Conservation (phyloP, 2,113 vertebrate species). For the Notarius quadriscutis region DNA sequence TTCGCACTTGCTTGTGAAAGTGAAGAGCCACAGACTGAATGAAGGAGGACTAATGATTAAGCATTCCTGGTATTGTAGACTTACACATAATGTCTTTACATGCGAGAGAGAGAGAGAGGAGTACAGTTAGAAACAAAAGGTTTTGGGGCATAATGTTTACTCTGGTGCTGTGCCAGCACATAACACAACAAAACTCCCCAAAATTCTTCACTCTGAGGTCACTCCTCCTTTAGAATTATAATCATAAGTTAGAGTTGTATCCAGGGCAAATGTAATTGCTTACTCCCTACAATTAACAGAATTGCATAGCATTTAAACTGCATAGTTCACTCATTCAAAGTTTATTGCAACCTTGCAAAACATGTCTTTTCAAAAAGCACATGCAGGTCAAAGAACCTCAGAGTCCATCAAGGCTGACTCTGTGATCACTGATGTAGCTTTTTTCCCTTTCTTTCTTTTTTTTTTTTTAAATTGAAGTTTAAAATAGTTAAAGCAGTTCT, state of each 20-base stretch:
- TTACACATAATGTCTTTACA: slow-evolving; percentile 21
- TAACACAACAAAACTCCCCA: not conserved
- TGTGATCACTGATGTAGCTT: not conserved
- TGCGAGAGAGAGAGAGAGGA: not conserved
- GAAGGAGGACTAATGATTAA: slow-evolving; percentile 29
- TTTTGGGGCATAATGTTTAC: slow-evolving; percentile 10
- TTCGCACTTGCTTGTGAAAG: slow-evolving; percentile 20
- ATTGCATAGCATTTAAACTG: slow-evolving; percentile 6
- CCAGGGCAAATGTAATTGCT: slow-evolving; percentile 26
- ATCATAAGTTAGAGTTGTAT: slow-evolving; percentile 31
- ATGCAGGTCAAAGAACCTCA: not conserved
- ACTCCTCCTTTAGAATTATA: slow-evolving; percentile 29
- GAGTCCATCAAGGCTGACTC: not conserved
- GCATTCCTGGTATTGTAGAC: slow-evolving; percentile 20
- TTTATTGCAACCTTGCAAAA: slow-evolving; percentile 2
- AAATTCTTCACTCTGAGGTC: slow-evolving; percentile 25
- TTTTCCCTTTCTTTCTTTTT: too few relatives aligned
- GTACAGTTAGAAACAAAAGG: slow-evolving; percentile 3
- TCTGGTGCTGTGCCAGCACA: not conserved
- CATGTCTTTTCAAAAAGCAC: not conserved
- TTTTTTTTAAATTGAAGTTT: not conserved
- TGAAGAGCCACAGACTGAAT: not conserved
- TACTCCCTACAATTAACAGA: slow-evolving; percentile 33
- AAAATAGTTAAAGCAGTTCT: not conserved
- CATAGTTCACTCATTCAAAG: not conserved